Conservation (phyloP, 2,888 invertebrate species). For the Teinopalpus imperialis region DNA sequence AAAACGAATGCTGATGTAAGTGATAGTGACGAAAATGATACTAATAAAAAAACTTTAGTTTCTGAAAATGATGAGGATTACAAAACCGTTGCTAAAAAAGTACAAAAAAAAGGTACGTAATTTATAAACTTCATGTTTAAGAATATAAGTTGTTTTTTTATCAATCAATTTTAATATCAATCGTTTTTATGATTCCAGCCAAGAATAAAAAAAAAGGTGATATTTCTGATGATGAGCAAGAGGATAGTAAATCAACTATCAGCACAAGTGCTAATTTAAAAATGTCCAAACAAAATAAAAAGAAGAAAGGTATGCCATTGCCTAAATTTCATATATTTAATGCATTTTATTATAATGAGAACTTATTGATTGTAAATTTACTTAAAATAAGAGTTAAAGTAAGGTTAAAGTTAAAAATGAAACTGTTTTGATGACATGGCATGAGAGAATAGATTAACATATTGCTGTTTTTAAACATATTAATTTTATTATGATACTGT, state of each 20-base stretch:
- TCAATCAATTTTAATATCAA: neutral
- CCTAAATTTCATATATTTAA: neutral
- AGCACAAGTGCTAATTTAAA: conserved; percentile 53
- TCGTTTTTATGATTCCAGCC: conserved; percentile 38
- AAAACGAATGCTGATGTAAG: conserved; percentile 73
- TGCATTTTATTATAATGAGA: too few relatives aligned
- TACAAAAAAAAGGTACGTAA: conserved; percentile 79
- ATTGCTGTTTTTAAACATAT: too few relatives aligned
- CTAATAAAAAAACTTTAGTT: conserved; percentile 45
- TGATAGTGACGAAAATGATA: conserved; percentile 62
- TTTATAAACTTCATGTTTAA: conserved; percentile 5
- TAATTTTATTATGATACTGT: too few relatives aligned
- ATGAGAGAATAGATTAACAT: too few relatives aligned
- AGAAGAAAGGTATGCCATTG: conserved; percentile 70
- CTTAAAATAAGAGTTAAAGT: too few relatives aligned
- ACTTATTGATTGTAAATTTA: too few relatives aligned
- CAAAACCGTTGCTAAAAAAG: conserved; percentile 68
- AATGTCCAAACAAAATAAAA: conserved; percentile 57
- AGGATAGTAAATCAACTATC: conserved; percentile 59
- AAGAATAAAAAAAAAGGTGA: conserved; percentile 73
- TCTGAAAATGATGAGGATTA: conserved; percentile 69
- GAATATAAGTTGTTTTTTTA: neutral
- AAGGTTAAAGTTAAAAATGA: neutral
- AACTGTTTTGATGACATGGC: conserved; percentile 16
- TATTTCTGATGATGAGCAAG: conserved; percentile 65